Base-by-base conservation (phyloP, 2,888 invertebrate species). In the Heterodera filipjevi region DNA sequence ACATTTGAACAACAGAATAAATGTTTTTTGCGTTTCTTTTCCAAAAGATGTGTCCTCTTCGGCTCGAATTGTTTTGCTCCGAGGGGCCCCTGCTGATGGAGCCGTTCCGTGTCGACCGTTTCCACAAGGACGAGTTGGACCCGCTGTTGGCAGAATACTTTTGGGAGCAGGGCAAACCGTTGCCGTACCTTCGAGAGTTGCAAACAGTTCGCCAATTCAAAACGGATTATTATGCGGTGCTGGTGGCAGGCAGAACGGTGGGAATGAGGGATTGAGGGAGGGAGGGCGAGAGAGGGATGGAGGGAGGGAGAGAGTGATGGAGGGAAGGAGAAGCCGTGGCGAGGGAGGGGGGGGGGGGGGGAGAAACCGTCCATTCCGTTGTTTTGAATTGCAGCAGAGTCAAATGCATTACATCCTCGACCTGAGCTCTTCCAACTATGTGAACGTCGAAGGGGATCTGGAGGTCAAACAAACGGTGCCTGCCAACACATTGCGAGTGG, bases 391-490 rank as follows among this genome's bases (percentile, higher is more conserved):
- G 39, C 44, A 77, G 68, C 39, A 33, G 53, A 77, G 44, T 22
- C 46, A 46, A 68, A 76, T 77, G 70, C 82, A 79, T 27, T 81
- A 81, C 73, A 77, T 82, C 70, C 53, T 81, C 39, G 81, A 81
- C 64, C 44, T 81, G 70, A 74, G 66, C 16, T 64, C 74, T 27
- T 81, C 81, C 39, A 80, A 81, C 72, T 79, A 79, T 71, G 81
- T 81, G 49, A 81, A 81, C 75, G 80, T 81, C 32, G 82, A 81
- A 35, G 74, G 81, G 8, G 82, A 81, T 66, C 66, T 81, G 70
- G 68, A 73, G 32, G 71, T 82, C 19, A 80, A 83, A 16, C 75
- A 77, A 32, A 78, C 22, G n/a, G 83, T 82, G 12, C 66, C 77
- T 19, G 49, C 83, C 39, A 74, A 80, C 49, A 77, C 66, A 27